A percentile compares a stretch with the other conserved stretches of the same genome.
Evolutionary conservation across 2,888 invertebrate species (phyloP).

Genomic region (Pachydiplax longipennis): DNA sequence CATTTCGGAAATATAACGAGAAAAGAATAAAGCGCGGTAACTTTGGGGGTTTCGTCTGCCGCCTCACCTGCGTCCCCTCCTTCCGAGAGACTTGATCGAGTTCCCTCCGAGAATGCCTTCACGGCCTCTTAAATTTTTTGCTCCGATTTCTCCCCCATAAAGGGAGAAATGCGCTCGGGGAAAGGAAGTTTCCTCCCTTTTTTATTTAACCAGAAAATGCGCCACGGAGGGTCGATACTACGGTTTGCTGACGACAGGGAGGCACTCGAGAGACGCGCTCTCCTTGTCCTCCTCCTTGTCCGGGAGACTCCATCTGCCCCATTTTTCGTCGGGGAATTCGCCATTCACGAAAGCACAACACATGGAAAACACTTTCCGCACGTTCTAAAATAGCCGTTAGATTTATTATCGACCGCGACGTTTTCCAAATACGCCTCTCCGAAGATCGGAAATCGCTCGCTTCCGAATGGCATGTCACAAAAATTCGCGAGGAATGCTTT

Average conservation of each 20-base stretch:
- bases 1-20: neutral
- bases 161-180: neutral
- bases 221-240: constrained; percentile 12
- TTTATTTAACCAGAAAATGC: neutral
- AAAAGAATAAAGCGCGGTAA: neutral
- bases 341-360: too few relatives aligned
- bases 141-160: neutral
- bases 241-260: constrained; percentile 31
- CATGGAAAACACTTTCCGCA: too few relatives aligned
- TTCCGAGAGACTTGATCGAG: neutral
- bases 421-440: too few relatives aligned
- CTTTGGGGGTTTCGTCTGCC: neutral
- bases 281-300: neutral
- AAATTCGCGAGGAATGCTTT: too few relatives aligned
- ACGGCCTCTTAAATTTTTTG: neutral
- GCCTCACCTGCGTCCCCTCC: neutral
- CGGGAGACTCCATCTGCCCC: neutral
- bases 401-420: too few relatives aligned
- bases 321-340: too few relatives aligned
- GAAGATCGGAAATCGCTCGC: too few relatives aligned
- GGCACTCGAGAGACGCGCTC: neutral
- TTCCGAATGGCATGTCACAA: too few relatives aligned
- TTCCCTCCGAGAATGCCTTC: neutral
- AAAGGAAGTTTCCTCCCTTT: too few relatives aligned
- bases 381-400: too few relatives aligned